A percentile compares a stretch with the other conserved stretches of the same genome.
Conservation (phyloP, 2,113 vertebrate species). For the Propithecus coquereli region DNA sequence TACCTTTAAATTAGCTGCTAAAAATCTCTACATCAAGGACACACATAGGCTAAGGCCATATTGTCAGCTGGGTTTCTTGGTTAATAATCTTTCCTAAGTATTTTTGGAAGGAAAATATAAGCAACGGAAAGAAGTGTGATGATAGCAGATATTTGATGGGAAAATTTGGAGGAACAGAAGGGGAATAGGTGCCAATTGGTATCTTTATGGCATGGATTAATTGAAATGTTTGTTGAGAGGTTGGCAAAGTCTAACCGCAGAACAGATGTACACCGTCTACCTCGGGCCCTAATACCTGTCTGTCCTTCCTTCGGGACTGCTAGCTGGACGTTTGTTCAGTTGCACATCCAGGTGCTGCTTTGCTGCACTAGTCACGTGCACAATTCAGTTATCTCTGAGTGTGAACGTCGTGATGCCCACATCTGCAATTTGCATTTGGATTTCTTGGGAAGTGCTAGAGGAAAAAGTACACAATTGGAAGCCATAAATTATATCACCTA, state of each 20-base stretch:
- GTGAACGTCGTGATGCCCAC: background rate
- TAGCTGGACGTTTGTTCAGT: constrained; percentile 21
- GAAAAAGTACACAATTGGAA: background rate
- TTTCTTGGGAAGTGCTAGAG: background rate
- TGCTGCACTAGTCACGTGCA: background rate
- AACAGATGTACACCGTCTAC: constrained; percentile 29
- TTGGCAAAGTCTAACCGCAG: background rate
- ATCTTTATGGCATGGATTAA: constrained; percentile 41
- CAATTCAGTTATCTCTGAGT: background rate
- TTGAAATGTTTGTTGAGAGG: constrained; percentile 43
- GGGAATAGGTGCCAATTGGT: background rate
- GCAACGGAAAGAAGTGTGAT: background rate
- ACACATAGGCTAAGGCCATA: background rate
- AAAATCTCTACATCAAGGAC: background rate
- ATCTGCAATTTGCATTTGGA: background rate
- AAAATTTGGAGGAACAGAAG: constrained; percentile 48
- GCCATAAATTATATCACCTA: background rate
- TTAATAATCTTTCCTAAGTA: constrained; percentile 38
- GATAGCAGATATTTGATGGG: background rate
- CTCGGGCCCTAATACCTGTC: background rate
- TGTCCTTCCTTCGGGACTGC: background rate
- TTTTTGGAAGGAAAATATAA: constrained; percentile 13
- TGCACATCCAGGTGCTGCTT: constrained; percentile 41
- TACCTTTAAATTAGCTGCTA: background rate
- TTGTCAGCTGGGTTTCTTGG: background rate